Conservation (phyloP, 1,140 invertebrate genomes). For the Trichonephila clavata region DNA sequence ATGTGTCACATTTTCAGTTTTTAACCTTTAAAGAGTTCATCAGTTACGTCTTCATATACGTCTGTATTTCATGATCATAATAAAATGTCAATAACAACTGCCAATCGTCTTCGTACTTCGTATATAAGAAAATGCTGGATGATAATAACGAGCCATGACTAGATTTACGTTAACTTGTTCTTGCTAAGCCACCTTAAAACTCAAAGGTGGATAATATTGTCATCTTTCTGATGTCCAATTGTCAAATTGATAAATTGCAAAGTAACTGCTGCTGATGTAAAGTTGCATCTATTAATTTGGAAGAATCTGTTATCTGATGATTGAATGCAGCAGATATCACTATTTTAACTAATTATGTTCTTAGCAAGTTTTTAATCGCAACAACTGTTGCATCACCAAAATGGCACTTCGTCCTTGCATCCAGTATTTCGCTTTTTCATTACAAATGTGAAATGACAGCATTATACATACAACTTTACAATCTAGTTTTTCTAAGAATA, state of each 20-base stretch:
- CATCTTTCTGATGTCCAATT: background rate
- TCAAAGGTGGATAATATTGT: background rate
- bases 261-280: background rate
- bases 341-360: background rate
- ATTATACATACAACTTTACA: too few relatives aligned
- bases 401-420: constrained; percentile 56
- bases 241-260: background rate
- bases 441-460: too few relatives aligned
- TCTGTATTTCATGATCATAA: constrained; percentile 75
- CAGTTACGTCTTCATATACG: constrained; percentile 47
- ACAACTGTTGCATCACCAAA: background rate
- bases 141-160: constrained; percentile 60
- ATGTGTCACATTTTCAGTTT: constrained; percentile 71
- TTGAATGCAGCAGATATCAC: background rate
- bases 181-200: background rate
- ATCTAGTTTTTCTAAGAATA: too few relatives aligned
- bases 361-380: background rate
- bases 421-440: constrained; percentile 58
- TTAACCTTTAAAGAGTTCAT: constrained; percentile 54
- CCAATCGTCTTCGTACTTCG: constrained; percentile 64
- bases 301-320: background rate
- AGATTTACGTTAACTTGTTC: background rate
- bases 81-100: constrained; percentile 65
- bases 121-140: constrained; percentile 68
- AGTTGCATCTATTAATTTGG: background rate